Conservation (phyloP, 2,797 vertebrate genomes). For the Craterocephalus amniculus region DNA sequence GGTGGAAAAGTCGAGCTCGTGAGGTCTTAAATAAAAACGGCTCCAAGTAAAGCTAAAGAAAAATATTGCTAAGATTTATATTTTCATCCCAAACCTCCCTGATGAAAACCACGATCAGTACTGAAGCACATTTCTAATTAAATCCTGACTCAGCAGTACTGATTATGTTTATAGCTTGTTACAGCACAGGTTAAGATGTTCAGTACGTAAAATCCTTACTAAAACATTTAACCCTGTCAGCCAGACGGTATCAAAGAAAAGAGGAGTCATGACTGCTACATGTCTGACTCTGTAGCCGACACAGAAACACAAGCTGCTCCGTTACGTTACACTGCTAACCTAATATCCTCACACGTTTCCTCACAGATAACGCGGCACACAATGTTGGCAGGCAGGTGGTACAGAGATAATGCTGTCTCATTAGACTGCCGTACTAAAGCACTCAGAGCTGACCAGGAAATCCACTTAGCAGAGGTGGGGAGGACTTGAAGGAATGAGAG, state of each 20-base stretch:
- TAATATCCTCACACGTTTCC: constrained; percentile 19
- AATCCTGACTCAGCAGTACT: too few species aligned
- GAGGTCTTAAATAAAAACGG: too few species aligned
- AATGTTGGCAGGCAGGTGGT: constrained; percentile 53
- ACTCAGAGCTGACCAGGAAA: constrained; percentile 74
- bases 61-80: too few species aligned
- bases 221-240: not conserved
- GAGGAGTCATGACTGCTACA: not conserved
- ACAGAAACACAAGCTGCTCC: constrained; percentile 15
- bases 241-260: not conserved
- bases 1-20: too few species aligned
- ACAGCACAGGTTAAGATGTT: not conserved
- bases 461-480: constrained; percentile 68
- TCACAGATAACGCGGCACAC: constrained; percentile 14
- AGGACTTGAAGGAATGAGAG: constrained; percentile 20
- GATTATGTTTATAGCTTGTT: not conserved
- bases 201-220: not conserved
- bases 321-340: constrained; percentile 30
- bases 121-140: not conserved
- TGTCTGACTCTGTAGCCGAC: constrained; percentile 6
- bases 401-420: constrained; percentile 70
- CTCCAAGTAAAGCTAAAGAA: too few species aligned
- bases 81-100: too few species aligned
- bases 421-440: constrained; percentile 65
- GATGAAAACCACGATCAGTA: too few species aligned